These are phyloP conservation scores for Neoniphon sammara DNA, from an alignment of 2,797 vertebrate species.

Conservation along the genomic window DNA sequence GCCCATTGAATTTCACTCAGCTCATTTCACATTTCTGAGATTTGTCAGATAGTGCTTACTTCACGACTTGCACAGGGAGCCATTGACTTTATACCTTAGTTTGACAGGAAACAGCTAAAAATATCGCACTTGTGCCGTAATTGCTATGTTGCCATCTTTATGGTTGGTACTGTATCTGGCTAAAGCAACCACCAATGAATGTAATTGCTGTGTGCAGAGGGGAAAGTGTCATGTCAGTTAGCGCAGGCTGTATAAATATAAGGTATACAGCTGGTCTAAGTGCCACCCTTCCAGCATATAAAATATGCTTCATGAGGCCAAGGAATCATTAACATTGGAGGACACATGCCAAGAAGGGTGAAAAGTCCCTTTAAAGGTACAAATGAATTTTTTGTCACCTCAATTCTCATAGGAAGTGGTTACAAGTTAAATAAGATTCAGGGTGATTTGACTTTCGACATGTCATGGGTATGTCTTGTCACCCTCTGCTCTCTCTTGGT, in stretches of 20 bases:
- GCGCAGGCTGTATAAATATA: constrained; percentile 81
- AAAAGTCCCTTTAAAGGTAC: constrained; percentile 54
- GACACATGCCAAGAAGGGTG: constrained; percentile 47
- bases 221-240: constrained; percentile 83
- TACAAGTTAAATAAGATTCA: constrained; percentile 40
- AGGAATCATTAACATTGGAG: constrained; percentile 66
- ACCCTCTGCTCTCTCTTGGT: constrained; percentile 40
- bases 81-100: constrained; percentile 77
- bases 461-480: constrained; percentile 42
- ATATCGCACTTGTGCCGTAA: constrained; percentile 84
- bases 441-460: constrained; percentile 28
- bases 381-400: constrained; percentile 58
- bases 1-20: constrained; percentile 32
- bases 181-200: constrained; percentile 80
- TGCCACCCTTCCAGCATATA: constrained; percentile 71
- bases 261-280: constrained; percentile 75
- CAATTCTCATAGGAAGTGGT: constrained; percentile 42
- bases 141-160: constrained; percentile 82
- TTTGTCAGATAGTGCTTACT: constrained; percentile 64
- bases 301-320: constrained; percentile 70
- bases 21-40: constrained; percentile 52
- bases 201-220: constrained; percentile 83
- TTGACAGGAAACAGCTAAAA: constrained; percentile 85
- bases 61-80: constrained; percentile 71
- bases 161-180: constrained; percentile 81